These are phyloP conservation scores for Andrena trimmerana DNA, from an alignment of 2,888 invertebrate genomes.

Conservation along the genomic window DNA sequence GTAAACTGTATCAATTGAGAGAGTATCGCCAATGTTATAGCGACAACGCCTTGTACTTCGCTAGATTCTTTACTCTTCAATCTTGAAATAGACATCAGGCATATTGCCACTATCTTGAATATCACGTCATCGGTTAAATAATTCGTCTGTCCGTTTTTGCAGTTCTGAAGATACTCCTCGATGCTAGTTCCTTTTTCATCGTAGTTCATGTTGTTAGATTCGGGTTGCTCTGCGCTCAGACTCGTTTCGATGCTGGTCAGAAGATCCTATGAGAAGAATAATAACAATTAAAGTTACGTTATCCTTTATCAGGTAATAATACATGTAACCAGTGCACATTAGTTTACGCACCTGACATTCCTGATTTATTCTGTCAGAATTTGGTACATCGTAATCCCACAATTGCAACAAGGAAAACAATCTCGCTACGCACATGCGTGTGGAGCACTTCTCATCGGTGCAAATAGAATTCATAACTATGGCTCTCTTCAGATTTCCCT, in stretches of 20 bases:
- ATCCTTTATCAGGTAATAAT: not conserved
- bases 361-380: constrained; percentile 80
- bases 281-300: constrained; percentile 10
- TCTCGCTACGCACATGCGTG: constrained; percentile 79
- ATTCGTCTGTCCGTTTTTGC: constrained; percentile 73
- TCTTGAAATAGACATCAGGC: constrained; percentile 92
- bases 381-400: constrained; percentile 80
- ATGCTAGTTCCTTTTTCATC: constrained; percentile 75
- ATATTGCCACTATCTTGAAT: constrained; percentile 93
- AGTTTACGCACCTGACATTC: constrained; percentile 77
- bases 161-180: constrained; percentile 77
- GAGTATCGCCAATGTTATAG: constrained; percentile 93
- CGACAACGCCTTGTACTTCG: constrained; percentile 93
- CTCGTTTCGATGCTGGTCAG: constrained; percentile 80
- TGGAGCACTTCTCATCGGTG: constrained; percentile 77
- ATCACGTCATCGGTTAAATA: constrained; percentile 87
- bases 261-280: constrained; percentile 72
- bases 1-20: constrained; percentile 89
- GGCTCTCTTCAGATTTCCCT: constrained; percentile 92
- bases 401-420: constrained; percentile 81
- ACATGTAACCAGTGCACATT: not conserved
- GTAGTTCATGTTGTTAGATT: constrained; percentile 57
- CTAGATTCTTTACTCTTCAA: constrained; percentile 90
- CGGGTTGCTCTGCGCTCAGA: constrained; percentile 70
- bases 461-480: constrained; percentile 84